phyloP scores from a whole-genome alignment of 2,797 vertebrate species.

The Pagetopsis macropterus region DNA sequence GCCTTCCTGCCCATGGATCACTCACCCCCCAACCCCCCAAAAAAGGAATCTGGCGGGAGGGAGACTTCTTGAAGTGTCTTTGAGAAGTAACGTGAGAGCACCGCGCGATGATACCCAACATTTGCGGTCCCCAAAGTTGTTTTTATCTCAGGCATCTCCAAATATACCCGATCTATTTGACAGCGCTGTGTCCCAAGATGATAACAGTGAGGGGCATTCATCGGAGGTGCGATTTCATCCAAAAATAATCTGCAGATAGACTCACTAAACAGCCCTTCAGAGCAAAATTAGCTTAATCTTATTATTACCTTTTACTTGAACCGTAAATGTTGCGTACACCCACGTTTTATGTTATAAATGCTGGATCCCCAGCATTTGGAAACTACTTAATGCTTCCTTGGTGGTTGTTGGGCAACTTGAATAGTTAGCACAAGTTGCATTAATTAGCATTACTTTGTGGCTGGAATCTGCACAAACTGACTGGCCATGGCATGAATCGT shows the following conservation, averaged over 20 bases:
- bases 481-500: too few species aligned
- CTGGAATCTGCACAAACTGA: too few species aligned
- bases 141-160: conserved; percentile 56
- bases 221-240: conserved; percentile 1
- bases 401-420: too few species aligned
- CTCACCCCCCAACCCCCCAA: conserved; percentile 32
- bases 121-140: conserved; percentile 56
- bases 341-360: too few species aligned
- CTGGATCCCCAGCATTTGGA: too few species aligned
- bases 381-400: too few species aligned
- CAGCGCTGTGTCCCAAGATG: conserved; percentile 44
- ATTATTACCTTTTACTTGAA: too few species aligned
- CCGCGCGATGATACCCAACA: conserved; percentile 46
- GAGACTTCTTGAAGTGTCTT: conserved; percentile 61
- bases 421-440: too few species aligned
- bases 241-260: neutral
- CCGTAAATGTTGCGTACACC: too few species aligned
- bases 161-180: conserved; percentile 51
- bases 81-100: conserved; percentile 61
- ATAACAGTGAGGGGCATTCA: conserved; percentile 3
- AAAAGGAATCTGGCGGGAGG: conserved; percentile 52
- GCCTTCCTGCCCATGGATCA: conserved; percentile 77
- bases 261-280: neutral
- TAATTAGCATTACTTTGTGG: too few species aligned
- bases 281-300: neutral